These are phyloP conservation scores for Sparus aurata DNA, from an alignment of 2,797 vertebrate genomes.

Conservation along the genomic window DNA sequence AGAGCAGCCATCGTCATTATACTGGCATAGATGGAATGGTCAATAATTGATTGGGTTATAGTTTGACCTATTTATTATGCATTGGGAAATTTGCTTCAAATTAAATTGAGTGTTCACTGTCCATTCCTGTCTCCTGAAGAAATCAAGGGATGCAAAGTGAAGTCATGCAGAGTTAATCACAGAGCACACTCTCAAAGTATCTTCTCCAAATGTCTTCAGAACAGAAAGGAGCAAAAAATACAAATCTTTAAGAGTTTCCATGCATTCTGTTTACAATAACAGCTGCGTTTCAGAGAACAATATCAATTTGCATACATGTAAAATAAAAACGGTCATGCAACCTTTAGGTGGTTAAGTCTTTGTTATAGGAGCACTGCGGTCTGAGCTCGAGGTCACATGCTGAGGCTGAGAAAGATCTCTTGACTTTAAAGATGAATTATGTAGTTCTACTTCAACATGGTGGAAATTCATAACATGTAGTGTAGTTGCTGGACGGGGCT, in stretches of 20 bases:
- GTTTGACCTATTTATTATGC: not conserved
- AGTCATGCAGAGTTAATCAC: conserved; percentile 47
- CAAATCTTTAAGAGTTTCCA: conserved; percentile 29
- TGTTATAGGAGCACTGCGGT: conserved; percentile 26
- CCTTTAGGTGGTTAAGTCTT: conserved; percentile 36
- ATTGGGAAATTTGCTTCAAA: not conserved
- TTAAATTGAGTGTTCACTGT: not conserved
- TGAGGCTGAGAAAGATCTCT: conserved; percentile 31
- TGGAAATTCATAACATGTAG: conserved; percentile 39
- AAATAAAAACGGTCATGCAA: conserved; percentile 57
- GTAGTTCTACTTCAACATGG: conserved; percentile 32
- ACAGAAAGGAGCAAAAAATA: conserved; percentile 17
- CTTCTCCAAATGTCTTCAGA: conserved; percentile 10
- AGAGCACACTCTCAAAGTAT: conserved; percentile 15
- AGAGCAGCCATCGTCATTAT: conserved; percentile 18
- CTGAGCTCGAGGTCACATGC: conserved; percentile 63
- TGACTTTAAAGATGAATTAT: conserved; percentile 20
- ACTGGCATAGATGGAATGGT: not conserved
- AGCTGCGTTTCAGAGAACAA: conserved; percentile 1
- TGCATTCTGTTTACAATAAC: conserved; percentile 44
- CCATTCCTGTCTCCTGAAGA: conserved; percentile 3
- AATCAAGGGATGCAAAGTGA: conserved; percentile 19
- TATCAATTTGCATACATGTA: conserved; percentile 22
- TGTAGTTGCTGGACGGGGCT: conserved; percentile 67
- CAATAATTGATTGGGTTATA: not conserved